phyloP scores from a whole-genome alignment of 2,113 vertebrate genomes.

The Pelvicachromis taeniatus region DNA sequence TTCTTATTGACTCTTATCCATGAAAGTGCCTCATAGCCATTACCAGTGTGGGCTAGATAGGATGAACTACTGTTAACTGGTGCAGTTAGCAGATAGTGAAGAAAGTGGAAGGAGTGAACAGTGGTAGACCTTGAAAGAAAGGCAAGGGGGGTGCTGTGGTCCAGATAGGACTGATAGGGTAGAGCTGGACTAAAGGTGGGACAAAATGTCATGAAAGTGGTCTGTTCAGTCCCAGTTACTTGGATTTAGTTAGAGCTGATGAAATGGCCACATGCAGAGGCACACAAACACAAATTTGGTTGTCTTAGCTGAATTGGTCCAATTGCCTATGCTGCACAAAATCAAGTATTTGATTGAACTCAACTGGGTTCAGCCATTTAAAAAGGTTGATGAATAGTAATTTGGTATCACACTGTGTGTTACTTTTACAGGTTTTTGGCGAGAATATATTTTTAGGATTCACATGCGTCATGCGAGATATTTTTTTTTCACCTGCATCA shows the following conservation, averaged over 20 bases:
- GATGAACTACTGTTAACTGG: constrained; percentile 27
- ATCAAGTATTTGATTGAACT: not conserved
- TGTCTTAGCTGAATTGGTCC: not conserved
- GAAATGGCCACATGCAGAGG: not conserved
- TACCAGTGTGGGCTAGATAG: constrained; percentile 46
- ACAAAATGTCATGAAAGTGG: constrained; percentile 22
- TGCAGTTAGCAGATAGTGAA: not conserved
- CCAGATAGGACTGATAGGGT: constrained; percentile 51
- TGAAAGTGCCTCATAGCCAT: not conserved
- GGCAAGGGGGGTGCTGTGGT: constrained; percentile 15
- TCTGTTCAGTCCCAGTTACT: constrained; percentile 30
- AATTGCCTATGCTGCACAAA: not conserved
- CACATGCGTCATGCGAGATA: not conserved
- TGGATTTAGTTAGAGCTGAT: constrained; percentile 38
- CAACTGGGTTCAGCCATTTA: not conserved
- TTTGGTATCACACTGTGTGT: not conserved
- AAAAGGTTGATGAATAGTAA: not conserved
- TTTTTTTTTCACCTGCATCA: not conserved
- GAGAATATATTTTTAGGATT: not conserved
- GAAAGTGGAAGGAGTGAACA: not conserved
- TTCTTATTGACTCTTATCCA: not conserved
- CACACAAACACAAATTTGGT: not conserved
- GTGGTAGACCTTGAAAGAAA: constrained; percentile 8
- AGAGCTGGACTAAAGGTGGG: constrained; percentile 17
- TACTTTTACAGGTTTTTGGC: not conserved